Conservation (phyloP, 2,888 invertebrate genomes). For the Platerodrilus igneus region DNA sequence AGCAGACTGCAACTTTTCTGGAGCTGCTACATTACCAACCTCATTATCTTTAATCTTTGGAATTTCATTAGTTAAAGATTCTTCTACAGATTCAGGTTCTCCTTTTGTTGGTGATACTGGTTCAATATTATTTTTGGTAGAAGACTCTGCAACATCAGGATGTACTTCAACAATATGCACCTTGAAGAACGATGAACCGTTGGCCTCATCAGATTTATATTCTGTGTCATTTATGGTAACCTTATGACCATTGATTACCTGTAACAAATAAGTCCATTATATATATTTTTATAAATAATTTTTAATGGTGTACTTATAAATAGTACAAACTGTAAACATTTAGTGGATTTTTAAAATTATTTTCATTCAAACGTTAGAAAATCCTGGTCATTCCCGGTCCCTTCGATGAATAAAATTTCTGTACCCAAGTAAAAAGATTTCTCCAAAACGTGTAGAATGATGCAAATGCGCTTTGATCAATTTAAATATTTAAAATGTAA, state of each 20-base stretch:
- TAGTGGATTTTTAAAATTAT: too few relatives aligned
- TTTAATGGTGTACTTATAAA: too few relatives aligned
- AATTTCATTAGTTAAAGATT: slow-evolving; percentile 38
- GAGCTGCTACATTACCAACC: slow-evolving; percentile 40
- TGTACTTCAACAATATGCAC: slow-evolving; percentile 49
- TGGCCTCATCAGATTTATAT: slow-evolving; percentile 45
- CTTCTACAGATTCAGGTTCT: slow-evolving; percentile 38
- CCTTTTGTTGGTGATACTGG: slow-evolving; percentile 21
- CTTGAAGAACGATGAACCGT: slow-evolving; percentile 43
- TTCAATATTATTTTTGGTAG: slow-evolving; percentile 21
- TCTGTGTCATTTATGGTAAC: slow-evolving; percentile 54
- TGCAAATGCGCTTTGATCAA: too few relatives aligned
- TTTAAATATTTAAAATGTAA: too few relatives aligned
- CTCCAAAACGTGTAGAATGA: too few relatives aligned
- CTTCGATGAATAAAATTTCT: too few relatives aligned
- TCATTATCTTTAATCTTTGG: slow-evolving; percentile 35
- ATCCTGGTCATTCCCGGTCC: too few relatives aligned
- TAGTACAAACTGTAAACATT: too few relatives aligned
- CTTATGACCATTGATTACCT: slow-evolving; percentile 53
- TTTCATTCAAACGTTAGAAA: too few relatives aligned
- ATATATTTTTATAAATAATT: too few relatives aligned
- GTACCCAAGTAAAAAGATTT: too few relatives aligned
- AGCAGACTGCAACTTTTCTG: slow-evolving; percentile 36
- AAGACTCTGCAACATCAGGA: slow-evolving; percentile 34
- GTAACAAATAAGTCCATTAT: slow-evolving; percentile 43